Evolutionary conservation across 1,140 invertebrate species (phyloP), one percentile per base, ranked within the genome.

Genomic region (Druon quercuslanigerum): DNA sequence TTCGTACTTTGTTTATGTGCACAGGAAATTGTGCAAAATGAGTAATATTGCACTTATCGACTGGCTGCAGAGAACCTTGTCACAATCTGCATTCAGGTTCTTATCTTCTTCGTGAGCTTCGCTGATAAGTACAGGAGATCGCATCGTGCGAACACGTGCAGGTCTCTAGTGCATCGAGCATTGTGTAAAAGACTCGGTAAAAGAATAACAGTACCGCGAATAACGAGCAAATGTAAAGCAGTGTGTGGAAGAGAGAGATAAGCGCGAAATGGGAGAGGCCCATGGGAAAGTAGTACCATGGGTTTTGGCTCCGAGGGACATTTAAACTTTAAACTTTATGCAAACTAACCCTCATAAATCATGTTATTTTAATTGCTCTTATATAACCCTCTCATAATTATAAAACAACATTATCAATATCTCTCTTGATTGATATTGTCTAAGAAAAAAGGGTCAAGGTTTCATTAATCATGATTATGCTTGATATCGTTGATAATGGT

Each of bases 131-230:
- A 50, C 72, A 54, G 54, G 72, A 84, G 82, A 84, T 87, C 79
- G 82, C 79, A 87, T 87, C 82, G 78, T 75, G 82, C 85, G 80
- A 82, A 80, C 80, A 83, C 76, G 78, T 84, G 82, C 85, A 84
- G 82, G 80, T 85, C 85, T 86, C 84, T 85, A 87, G 80, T 81
- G 78, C 79, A 54, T 20, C 74, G 60, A 40, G 60, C 60, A 66
- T 66, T 66, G 60, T 66, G n/a, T 25, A 25, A 25, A 25, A 25
- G 20, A 25, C 20, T 25, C 20, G 20, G 25, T 40, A 16, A 40
- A 66, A 66, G 20, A 66, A 66, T 66, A 66, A 66, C 57, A 66
- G 57, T 66, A 66, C 57, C 57, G 25, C 25, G 57, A 66, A 33
- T 20, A 66, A 66, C 25, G n/a, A 66, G 60, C 33, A 25, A 66